Evolutionary conservation across 2,113 vertebrate species (phyloP).

Genomic region (Cygnus atratus): DNA sequence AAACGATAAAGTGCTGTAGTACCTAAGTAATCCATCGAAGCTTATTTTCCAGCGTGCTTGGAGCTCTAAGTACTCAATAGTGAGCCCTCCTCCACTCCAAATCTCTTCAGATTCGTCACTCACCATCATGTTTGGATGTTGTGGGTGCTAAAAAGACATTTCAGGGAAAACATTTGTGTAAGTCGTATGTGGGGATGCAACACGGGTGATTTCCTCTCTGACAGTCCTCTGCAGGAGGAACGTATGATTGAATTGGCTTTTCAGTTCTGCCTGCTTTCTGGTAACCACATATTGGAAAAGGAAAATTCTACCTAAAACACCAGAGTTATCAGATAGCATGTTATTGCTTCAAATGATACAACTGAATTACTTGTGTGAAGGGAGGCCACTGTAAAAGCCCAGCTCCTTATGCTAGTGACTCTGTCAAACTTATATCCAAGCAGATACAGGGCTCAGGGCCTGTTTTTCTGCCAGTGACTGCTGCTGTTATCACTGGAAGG

Average conservation of each 20-base stretch:
- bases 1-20: neutral
- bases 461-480: neutral
- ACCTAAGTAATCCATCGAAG: constrained; percentile 62
- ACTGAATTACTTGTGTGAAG: neutral
- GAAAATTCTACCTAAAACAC: neutral
- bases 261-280: neutral
- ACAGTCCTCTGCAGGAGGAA: neutral
- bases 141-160: constrained; percentile 53
- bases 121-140: constrained; percentile 70
- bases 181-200: neutral
- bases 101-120: constrained; percentile 44
- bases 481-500: too few relatives aligned
- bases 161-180: neutral
- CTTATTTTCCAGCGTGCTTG: constrained; percentile 46
- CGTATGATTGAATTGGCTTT: neutral
- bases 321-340: neutral
- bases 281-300: neutral
- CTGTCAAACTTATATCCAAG: neutral
- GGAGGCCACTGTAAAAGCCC: neutral
- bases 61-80: constrained; percentile 43
- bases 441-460: too few relatives aligned
- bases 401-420: neutral
- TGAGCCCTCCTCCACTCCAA: constrained; percentile 62
- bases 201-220: accelerated
- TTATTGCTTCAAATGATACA: neutral